Percentiles rank a stretch among this genome's conserved stretches.
Evolutionary conservation across 2,888 invertebrate genomes (phyloP).

Genomic region (Meteorus colon): DNA sequence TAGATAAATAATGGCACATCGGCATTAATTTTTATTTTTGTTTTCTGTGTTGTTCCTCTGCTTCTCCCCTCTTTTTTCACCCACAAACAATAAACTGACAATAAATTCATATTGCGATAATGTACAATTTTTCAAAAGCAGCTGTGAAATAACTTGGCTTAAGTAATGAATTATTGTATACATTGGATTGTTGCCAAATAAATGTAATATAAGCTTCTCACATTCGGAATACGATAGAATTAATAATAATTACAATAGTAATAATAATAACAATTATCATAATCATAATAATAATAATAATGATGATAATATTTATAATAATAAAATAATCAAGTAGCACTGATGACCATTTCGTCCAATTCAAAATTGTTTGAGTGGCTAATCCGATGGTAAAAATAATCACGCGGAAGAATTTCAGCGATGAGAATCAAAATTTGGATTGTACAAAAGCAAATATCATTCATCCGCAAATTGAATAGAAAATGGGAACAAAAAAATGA

Average conservation of each 20-base stretch:
- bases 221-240: background rate
- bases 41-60: background rate
- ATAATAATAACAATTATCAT: background rate
- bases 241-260: background rate
- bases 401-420: background rate
- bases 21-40: conserved; percentile 19
- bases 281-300: no score
- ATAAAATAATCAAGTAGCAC: conserved; percentile 1
- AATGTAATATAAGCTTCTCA: background rate
- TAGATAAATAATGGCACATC: conserved; percentile 13
- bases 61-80: background rate
- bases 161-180: conserved; percentile 5
- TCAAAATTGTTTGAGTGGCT: background rate
- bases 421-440: background rate
- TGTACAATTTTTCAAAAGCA: background rate
- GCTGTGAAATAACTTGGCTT: background rate
- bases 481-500: background rate
- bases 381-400: background rate
- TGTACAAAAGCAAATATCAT: conserved; percentile 11
- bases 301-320: no score
- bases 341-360: background rate
- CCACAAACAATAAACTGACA: background rate
- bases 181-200: conserved; percentile 4
- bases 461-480: background rate
- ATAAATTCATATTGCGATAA: background rate